phyloP scores from a whole-genome alignment of 2,888 invertebrate genomes.

The Tinea pellionella region DNA sequence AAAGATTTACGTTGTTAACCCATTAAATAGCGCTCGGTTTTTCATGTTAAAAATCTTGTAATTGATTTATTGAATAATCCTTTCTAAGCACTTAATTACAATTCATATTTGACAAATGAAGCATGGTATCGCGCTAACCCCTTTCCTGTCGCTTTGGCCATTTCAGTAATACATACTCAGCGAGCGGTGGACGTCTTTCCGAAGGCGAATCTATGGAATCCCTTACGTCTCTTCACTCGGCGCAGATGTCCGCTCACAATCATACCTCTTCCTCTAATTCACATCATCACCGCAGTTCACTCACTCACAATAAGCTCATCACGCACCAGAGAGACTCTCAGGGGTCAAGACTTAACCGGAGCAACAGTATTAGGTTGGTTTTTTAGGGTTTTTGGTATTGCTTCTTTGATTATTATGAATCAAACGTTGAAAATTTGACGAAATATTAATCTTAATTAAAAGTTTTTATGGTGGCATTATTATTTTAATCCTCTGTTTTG shows the following conservation, averaged over 20 bases:
- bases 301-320: conserved; percentile 72
- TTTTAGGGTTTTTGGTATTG: background rate
- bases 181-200: conserved; percentile 79
- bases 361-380: conserved; percentile 91
- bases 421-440: no score
- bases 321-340: conserved; percentile 69
- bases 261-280: conserved; percentile 77
- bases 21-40: no score
- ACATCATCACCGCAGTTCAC: conserved; percentile 75
- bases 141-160: conserved; percentile 23
- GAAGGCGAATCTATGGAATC: conserved; percentile 92
- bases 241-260: conserved; percentile 75
- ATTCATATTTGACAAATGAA: background rate
- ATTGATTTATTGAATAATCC: background rate
- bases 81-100: background rate
- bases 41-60: no score
- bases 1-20: no score
- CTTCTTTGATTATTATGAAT: background rate
- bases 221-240: conserved; percentile 82
- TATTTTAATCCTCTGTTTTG: no score
- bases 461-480: no score
- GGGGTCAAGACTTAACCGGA: conserved; percentile 80
- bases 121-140: background rate
- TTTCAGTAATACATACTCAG: conserved; percentile 77
- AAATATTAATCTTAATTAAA: no score